Evolutionary conservation across 1,140 invertebrate species (phyloP), one percentile per base, ranked within the genome.

Genomic region (Globodera ellingtonae): DNA sequence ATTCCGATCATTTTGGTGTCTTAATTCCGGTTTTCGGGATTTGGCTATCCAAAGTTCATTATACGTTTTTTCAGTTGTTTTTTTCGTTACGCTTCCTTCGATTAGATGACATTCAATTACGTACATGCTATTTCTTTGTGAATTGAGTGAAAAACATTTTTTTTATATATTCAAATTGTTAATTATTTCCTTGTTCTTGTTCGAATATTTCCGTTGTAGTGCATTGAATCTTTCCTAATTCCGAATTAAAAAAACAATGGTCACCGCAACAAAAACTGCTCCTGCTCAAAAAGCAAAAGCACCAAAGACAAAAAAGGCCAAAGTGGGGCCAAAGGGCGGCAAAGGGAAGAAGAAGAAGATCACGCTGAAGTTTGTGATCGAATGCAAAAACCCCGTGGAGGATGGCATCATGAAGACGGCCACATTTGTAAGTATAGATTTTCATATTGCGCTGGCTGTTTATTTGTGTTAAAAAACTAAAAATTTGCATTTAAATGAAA

Each of bases 371-470:
- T 99, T 96, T 90, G 93, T 92, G 73, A 94, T 99, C 89, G 97
- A 99, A 90, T 99, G 97, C 92, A 98, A 95, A 81, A 95, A 98
- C 91, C 98, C 98, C 59, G 96, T 97, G 74, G 98, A 99, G 91
- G 98, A 99, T 92, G 96, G 95, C 88, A 98, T 99, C 89, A 94
- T 99, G 92, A 96, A 98, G 92, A 94, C 95, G 82, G 92, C 92
- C 52, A 96, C 95, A 90, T 99, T 99, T 91, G 95, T 97, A 93
- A 94, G 95, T 89, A 76, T 21, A 21, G 56, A 2, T 35, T 35
- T 35, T 35, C 35, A 35, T 35, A 35, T 35, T 35, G 35, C 35
- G 35, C 35, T 80, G n/a, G 8, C 44, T 9, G n/a, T 48, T 35
- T 35, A 35, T 35, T 35, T 35, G 35, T 3, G 35, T 35, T 2